Conservation (phyloP, 92 coral and sea anemone genomes). For the Metridium senile region DNA sequence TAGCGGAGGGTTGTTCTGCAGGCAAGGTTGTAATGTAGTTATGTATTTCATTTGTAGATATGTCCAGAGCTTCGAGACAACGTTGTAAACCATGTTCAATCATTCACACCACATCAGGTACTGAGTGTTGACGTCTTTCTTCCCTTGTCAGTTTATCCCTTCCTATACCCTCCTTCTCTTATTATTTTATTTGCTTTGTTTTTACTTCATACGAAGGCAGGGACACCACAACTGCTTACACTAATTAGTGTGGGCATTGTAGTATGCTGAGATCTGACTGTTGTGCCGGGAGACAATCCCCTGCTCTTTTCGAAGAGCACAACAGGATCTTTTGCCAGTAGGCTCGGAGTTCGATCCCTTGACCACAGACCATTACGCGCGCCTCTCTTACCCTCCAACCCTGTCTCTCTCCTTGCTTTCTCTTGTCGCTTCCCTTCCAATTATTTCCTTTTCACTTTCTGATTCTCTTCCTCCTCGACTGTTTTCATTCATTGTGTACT, state of each 20-base stretch:
- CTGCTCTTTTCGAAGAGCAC: no score
- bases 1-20: background rate
- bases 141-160: background rate
- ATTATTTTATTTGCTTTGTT: no score
- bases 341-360: background rate
- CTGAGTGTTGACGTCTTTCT: background rate
- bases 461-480: background rate
- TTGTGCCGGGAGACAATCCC: no score
- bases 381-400: background rate
- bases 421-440: background rate
- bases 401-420: background rate
- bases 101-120: constrained; percentile 99
- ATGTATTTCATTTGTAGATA: constrained; percentile 44
- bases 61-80: constrained; percentile 96
- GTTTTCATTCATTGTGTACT: background rate
- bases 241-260: no score
- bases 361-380: background rate
- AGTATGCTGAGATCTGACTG: no score
- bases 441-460: background rate
- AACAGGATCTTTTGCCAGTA: no score
- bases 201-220: no score
- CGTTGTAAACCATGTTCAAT: constrained; percentile 92
- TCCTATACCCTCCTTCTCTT: background rate
- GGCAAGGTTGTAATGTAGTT: background rate
- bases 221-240: no score